Evolutionary conservation across 1,140 invertebrate genomes (phyloP), one percentile per base, ranked within the genome.

Genomic region (Bactericera cockerelli): DNA sequence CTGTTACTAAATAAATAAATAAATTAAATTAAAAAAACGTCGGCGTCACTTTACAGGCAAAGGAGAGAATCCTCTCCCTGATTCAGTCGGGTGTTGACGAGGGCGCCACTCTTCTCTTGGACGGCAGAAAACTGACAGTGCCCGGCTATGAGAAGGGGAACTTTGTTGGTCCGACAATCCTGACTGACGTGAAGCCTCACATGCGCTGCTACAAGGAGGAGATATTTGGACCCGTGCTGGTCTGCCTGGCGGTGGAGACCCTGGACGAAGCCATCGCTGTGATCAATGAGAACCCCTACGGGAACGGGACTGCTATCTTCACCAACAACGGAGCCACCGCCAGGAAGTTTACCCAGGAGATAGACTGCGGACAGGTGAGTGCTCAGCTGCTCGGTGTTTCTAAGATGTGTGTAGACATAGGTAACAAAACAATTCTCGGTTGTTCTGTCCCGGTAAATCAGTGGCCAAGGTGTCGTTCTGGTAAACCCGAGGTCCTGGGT

Each of bases 191-290:
- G 1, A 81, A 81, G 77, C 78, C 92, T 1, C 73, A 79, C 54
- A 98, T 99, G 92, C 81, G 82, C 64, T 99, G 96, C 72, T 99
- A 99, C 74, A 93, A 81, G 60, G 93, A 99, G 74, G 97, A 99
- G 77, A 98, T 99, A 64, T 99, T 99, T 70, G 97, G 97, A 1
- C 97, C 97, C 0, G 96, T 99, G 11, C 74, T 99, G 10, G 75
- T 90, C 1, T 87, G 89, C 61, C 76, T 98, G 2, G 80, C 79
- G 53, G 83, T 79, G 1, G 83, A 95, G 59, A 96, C 88, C 0
- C 68, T 98, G 16, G 92, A 99, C 65, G 89, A 98, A 55, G 97
- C 96, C 31, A 95, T 99, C 63, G 69, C 87, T 55, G 74, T 98
- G 57, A 93, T 99, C 59, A 99, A 99, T 72, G 72, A 78, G 0